Evolutionary conservation across 37 sponge, comb jelly and placozoan species (phyloP), one percentile per base, ranked within the genome.

Genomic region (Tethya wilhelma): DNA sequence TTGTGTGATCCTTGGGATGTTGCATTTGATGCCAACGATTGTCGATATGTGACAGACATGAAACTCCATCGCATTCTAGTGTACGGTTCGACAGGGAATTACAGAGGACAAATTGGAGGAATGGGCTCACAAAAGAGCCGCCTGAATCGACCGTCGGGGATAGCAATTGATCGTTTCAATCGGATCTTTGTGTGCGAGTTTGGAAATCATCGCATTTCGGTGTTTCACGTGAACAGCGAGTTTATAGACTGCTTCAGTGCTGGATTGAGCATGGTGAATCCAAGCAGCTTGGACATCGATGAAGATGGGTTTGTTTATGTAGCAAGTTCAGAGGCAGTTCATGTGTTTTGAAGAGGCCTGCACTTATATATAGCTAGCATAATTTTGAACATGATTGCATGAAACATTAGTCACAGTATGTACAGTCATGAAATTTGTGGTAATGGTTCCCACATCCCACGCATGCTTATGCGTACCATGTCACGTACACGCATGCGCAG

Each of bases 181-280:
- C 62, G 68, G 9, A 80, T 87, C n/a, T 87, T 75, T 59, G 81
- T 87, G 40, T 75, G 87, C 31, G 87, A 87, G 63, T 65, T 56
- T 28, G 87, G 81, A 1, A 87, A 87, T 37, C 80, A 87, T 53
- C 75, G 87, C 2, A 76, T 87, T 6, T 87, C 87, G 30, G 75
- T 87, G 9, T 87, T 80, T 49, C 81, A 80, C 44, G 33, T 68
- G 38, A 64, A 65, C 75, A 87, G 87, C 42, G 87, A 87, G 42
- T 87, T 87, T 41, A 32, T 87, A 25, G 87, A 87, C 11, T 87
- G 87, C 36, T 87, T 87, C 69, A 87, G 81, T 26, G 58, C 58
- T 14, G 87, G 87, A n/a, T 56, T 75, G 14, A 80, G 80, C 60
- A 87, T 87, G 87, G 87, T 80, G 25, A 80, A 80, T 38, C 87